Percentiles rank a stretch among this genome's conserved stretches.
phyloP scores from a whole-genome alignment of 2,113 vertebrate genomes.

The Hepsetus odoe region DNA sequence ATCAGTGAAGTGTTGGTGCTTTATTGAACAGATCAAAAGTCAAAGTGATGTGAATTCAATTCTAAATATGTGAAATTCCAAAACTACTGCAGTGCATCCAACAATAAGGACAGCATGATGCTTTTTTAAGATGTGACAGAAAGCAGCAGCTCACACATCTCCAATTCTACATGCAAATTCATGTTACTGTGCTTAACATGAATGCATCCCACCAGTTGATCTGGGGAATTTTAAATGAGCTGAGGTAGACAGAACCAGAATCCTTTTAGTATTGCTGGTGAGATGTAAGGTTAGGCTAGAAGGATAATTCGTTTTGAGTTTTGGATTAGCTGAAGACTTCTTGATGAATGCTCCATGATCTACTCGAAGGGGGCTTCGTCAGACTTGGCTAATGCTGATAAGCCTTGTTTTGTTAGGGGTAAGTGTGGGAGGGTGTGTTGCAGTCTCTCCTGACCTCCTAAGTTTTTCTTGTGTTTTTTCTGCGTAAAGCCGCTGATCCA shows the following conservation, averaged over 20 bases:
- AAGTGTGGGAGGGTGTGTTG: slow-evolving; percentile 49
- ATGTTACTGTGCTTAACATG: too few relatives aligned
- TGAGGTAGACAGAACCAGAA: too few relatives aligned
- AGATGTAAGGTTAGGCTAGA: too few relatives aligned
- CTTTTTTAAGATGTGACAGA: too few relatives aligned
- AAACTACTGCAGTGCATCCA: not conserved
- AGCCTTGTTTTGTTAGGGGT: slow-evolving; percentile 56
- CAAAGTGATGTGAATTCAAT: not conserved
- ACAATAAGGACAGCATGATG: not conserved
- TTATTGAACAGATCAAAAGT: too few relatives aligned
- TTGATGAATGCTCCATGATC: slow-evolving; percentile 36
- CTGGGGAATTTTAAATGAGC: too few relatives aligned
- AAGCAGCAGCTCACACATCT: too few relatives aligned
- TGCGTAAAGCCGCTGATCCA: slow-evolving; percentile 38
- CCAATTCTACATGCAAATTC: too few relatives aligned
- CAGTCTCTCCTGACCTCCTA: slow-evolving; percentile 14
- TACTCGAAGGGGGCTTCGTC: slow-evolving; percentile 49
- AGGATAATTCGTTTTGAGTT: too few relatives aligned
- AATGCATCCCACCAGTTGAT: too few relatives aligned
- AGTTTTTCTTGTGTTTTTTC: slow-evolving; percentile 38
- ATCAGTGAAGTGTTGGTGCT: too few relatives aligned
- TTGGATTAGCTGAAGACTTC: slow-evolving; percentile 26
- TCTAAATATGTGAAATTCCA: not conserved
- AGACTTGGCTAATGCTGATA: slow-evolving; percentile 60
- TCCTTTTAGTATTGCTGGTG: too few relatives aligned